Evolutionary conservation across 2,888 invertebrate species (phyloP).

Genomic region (Cybosia mesomella): DNA sequence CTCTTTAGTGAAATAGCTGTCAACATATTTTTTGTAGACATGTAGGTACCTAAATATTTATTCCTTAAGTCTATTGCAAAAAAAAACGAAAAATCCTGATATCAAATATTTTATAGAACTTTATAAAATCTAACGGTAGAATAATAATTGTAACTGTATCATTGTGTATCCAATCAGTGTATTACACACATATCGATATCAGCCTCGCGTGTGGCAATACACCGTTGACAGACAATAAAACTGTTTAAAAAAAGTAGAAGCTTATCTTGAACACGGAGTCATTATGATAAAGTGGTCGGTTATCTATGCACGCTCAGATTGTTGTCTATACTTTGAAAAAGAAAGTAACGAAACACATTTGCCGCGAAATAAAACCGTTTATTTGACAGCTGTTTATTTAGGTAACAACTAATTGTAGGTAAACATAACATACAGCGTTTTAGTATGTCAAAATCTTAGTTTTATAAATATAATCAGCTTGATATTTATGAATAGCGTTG

Average conservation of each 20-base stretch:
- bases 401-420: background rate
- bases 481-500: too few relatives aligned
- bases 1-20: too few relatives aligned
- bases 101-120: background rate
- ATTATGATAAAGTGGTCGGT: constrained; percentile 72
- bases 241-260: constrained; percentile 62
- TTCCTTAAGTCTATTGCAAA: too few relatives aligned
- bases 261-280: constrained; percentile 72
- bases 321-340: constrained; percentile 58
- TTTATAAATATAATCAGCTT: too few relatives aligned
- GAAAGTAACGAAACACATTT: constrained; percentile 46
- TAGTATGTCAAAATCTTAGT: background rate
- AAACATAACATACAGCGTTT: background rate
- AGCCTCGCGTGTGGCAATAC: constrained; percentile 56
- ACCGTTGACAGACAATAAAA: constrained; percentile 56
- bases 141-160: background rate
- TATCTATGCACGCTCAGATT: constrained; percentile 57
- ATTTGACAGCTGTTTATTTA: constrained; percentile 8
- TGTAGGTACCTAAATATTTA: too few relatives aligned
- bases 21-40: too few relatives aligned
- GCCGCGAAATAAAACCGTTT: constrained; percentile 37
- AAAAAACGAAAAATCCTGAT: too few relatives aligned
- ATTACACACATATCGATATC: constrained; percentile 36
- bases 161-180: background rate
- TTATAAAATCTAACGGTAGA: background rate